These are phyloP conservation scores for Macrostomum cliftonense DNA, from an alignment of 2,888 invertebrate species.

Conservation along the genomic window DNA sequence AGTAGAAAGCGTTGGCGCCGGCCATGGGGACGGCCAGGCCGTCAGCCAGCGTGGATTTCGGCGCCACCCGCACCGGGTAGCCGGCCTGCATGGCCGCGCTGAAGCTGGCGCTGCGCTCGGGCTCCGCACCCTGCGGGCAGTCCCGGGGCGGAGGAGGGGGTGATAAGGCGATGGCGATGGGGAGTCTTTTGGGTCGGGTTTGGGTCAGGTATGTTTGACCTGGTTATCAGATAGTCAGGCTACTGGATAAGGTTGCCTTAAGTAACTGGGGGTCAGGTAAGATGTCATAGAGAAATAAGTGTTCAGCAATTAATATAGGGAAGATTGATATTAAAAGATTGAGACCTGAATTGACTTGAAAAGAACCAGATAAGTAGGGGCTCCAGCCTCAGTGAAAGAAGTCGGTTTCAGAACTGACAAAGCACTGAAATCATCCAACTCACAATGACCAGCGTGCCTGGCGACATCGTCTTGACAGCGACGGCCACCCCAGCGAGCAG, in stretches of 20 bases:
- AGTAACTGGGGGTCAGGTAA: no score
- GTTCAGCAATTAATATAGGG: no score
- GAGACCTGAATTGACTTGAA: no score
- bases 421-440: not conserved
- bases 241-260: no score
- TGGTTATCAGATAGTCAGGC: not conserved
- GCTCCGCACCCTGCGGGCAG: conserved; percentile 58
- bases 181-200: not conserved
- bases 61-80: conserved; percentile 49
- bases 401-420: no score
- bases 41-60: conserved; percentile 61
- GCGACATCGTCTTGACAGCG: conserved; percentile 19
- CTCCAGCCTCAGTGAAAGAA: no score
- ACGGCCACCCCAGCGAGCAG: conserved; percentile 69
- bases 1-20: conserved; percentile 63
- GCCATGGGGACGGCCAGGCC: conserved; percentile 70
- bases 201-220: not conserved
- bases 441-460: not conserved
- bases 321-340: no score
- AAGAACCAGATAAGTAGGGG: no score
- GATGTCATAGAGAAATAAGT: no score
- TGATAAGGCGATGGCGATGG: not conserved
- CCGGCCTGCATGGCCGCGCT: conserved; percentile 51
- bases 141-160: not conserved
- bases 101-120: conserved; percentile 74